Evolutionary conservation across 53 echinoderm and acorn worm species (phyloP).

Genomic region (Arbacia lixula): DNA sequence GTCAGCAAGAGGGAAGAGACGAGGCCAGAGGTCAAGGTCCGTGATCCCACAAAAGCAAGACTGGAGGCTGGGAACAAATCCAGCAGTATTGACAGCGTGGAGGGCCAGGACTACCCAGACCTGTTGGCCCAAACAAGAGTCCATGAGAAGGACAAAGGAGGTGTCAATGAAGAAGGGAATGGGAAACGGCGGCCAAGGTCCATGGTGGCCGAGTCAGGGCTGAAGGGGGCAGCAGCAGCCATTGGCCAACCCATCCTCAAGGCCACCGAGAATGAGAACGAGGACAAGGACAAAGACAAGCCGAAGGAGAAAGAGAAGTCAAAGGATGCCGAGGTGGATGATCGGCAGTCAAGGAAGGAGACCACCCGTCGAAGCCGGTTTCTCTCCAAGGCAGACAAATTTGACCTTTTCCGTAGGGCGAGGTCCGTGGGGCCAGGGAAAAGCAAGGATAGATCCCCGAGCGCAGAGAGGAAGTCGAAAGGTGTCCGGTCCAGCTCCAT

Average conservation of each 20-base stretch:
- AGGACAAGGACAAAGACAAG: constrained; percentile 43
- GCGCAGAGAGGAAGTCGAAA: constrained; percentile 64
- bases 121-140: constrained; percentile 76
- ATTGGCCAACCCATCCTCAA: constrained; percentile 83
- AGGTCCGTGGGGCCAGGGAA: constrained; percentile 92
- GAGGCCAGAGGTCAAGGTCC: constrained; percentile 47
- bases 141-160: constrained; percentile 61
- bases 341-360: constrained; percentile 85
- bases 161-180: constrained; percentile 60
- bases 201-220: constrained; percentile 82
- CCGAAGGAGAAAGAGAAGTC: constrained; percentile 47
- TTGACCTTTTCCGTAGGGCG: constrained; percentile 84
- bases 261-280: constrained; percentile 19
- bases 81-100: constrained; percentile 57
- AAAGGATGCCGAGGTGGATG: constrained; percentile 66
- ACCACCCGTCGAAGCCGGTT: constrained; percentile 78
- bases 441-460: constrained; percentile 83
- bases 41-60: constrained; percentile 35
- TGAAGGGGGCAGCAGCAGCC: constrained; percentile 88
- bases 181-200: constrained; percentile 59
- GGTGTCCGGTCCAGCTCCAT: constrained; percentile 77
- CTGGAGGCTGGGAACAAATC: constrained; percentile 49
- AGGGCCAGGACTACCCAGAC: constrained; percentile 77
- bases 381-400: constrained; percentile 75
- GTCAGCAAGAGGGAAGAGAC: constrained; percentile 52